Percentiles rank a stretch among this genome's conserved stretches.
phyloP scores from a whole-genome alignment of 2,113 vertebrate genomes.

The Sylvietta virens region DNA sequence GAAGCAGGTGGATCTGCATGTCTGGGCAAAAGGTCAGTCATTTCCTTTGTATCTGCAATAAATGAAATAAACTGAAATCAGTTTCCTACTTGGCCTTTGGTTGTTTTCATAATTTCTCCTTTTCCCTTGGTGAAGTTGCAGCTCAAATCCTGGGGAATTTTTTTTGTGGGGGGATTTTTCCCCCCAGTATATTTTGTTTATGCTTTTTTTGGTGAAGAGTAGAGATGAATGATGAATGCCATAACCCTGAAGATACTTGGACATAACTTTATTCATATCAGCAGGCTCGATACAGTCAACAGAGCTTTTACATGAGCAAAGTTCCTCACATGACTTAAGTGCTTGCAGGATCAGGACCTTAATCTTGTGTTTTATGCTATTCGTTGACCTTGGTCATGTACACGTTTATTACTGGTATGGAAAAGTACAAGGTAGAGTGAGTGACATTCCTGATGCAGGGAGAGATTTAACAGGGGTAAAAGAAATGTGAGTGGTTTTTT shows the following conservation, averaged over 20 bases:
- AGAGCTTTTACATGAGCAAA: conserved; percentile 12
- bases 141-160: not conserved
- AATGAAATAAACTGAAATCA: conserved; percentile 4
- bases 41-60: not conserved
- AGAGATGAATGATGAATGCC: not conserved
- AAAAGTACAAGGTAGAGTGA: conserved; percentile 34
- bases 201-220: not conserved
- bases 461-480: conserved; percentile 38
- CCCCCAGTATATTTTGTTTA: not conserved
- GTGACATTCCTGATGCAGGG: conserved; percentile 33
- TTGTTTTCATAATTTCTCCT: not conserved
- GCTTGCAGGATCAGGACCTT: conserved; percentile 56
- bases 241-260: not conserved
- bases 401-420: conserved; percentile 44
- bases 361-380: conserved; percentile 58
- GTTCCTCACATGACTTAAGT: conserved; percentile 20
- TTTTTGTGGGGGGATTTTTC: not conserved
- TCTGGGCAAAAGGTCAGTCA: not conserved
- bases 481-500: conserved; percentile 1
- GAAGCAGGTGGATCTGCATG: conserved; percentile 8
- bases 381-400: conserved; percentile 54
- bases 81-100: not conserved
- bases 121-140: not conserved
- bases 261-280: conserved; percentile 22
- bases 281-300: not conserved